These are phyloP conservation scores for Labeo catla DNA, from an alignment of 2,113 vertebrate genomes.

Conservation along the genomic window DNA sequence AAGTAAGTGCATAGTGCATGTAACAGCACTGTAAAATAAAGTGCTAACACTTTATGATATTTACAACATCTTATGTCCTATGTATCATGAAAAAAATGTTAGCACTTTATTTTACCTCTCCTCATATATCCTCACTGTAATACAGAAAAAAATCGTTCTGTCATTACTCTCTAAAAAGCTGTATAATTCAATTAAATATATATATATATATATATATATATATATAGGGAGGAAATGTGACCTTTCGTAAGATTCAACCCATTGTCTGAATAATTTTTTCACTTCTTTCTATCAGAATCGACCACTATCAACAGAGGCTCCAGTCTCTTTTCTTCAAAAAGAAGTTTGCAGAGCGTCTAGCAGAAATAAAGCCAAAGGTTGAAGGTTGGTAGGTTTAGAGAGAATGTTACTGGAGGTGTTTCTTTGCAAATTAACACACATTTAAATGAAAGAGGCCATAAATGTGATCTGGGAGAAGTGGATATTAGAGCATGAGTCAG, in stretches of 20 bases:
- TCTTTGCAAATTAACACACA: neutral
- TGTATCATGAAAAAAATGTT: no score
- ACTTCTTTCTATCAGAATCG: conserved; percentile 81
- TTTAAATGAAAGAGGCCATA: neutral
- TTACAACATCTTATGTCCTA: no score
- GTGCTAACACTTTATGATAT: neutral
- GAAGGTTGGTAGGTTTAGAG: conserved; percentile 79
- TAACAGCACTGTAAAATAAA: neutral
- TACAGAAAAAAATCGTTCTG: neutral
- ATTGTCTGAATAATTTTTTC: neutral
- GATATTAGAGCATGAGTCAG: neutral
- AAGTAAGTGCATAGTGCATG: neutral
- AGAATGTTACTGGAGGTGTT: neutral
- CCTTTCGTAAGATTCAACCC: neutral
- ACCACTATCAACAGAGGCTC: conserved; percentile 97
- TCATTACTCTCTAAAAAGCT: no score
- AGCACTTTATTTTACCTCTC: neutral
- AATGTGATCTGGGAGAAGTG: neutral
- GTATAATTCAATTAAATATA: no score
- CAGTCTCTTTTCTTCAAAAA: conserved; percentile 98
- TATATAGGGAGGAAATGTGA: neutral
- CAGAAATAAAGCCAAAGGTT: conserved; percentile 96
- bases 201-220: no score
- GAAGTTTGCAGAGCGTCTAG: conserved; percentile 97
- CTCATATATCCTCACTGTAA: neutral